These are phyloP conservation scores for Cyprinodon tularosa DNA, from an alignment of 2,113 vertebrate species.

Conservation along the genomic window DNA sequence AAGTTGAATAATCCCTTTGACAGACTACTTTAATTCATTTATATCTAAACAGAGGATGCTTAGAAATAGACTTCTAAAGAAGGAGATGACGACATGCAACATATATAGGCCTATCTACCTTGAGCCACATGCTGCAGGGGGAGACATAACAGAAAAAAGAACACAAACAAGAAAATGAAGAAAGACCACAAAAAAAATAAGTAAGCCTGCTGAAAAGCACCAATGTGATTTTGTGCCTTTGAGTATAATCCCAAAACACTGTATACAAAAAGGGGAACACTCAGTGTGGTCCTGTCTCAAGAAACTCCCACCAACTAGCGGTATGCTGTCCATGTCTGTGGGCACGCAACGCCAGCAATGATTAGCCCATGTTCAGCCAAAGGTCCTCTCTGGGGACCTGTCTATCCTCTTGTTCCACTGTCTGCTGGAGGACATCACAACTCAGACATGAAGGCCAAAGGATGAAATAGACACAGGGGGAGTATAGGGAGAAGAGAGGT, in stretches of 20 bases:
- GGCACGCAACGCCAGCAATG: constrained; percentile 48
- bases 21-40: constrained; percentile 54
- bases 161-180: constrained; percentile 24
- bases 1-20: constrained; percentile 66
- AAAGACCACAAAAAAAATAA: neutral
- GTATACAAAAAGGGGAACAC: constrained; percentile 25
- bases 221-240: constrained; percentile 19
- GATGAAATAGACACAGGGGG: constrained; percentile 5
- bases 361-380: constrained; percentile 56
- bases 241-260: constrained; percentile 41
- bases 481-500: constrained; percentile 2
- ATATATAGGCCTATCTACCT: constrained; percentile 56
- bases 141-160: constrained; percentile 26
- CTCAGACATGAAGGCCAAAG: constrained; percentile 24
- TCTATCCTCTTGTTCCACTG: constrained; percentile 44
- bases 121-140: constrained; percentile 48
- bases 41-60: constrained; percentile 37
- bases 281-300: constrained; percentile 20
- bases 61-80: constrained; percentile 52
- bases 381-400: constrained; percentile 34
- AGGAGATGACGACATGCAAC: constrained; percentile 43
- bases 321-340: constrained; percentile 22
- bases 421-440: constrained; percentile 61
- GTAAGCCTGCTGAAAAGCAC: constrained; percentile 38
- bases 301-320: constrained; percentile 44